Percentiles rank a stretch among this genome's conserved stretches.
Conservation (phyloP, 2,888 invertebrate species). For the Girardia tigrina region DNA sequence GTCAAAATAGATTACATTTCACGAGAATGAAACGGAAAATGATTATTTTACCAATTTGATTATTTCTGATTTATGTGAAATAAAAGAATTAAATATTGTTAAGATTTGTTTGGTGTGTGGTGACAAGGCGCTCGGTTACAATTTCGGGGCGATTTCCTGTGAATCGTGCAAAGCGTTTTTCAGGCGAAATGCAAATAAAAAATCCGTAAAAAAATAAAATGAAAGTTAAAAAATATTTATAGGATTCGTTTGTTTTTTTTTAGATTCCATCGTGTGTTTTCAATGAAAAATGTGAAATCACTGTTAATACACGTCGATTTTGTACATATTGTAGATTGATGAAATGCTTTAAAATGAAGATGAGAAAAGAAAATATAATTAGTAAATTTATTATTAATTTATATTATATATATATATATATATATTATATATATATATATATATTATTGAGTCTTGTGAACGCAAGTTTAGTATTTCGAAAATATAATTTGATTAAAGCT, state of each 20-base stretch:
- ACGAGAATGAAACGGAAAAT: not conserved
- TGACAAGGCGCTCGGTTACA: constrained; percentile 78
- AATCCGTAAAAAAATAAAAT: constrained; percentile 57
- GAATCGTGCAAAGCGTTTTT: constrained; percentile 96
- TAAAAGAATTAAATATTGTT: constrained; percentile 9
- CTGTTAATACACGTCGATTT: constrained; percentile 29
- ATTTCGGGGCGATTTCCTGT: constrained; percentile 84
- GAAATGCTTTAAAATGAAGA: constrained; percentile 29
- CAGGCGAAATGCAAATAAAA: constrained; percentile 74
- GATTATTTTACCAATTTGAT: not conserved
- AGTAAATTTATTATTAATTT: constrained; percentile 25
- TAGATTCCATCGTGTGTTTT: constrained; percentile 28
- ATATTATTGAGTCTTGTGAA: too few species aligned
- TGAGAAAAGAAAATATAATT: constrained; percentile 32
- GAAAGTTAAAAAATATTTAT: too few species aligned
- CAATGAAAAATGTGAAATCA: constrained; percentile 3
- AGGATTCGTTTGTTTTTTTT: not conserved
- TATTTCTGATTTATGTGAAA: constrained; percentile 7
- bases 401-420: too few species aligned
- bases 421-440: too few species aligned
- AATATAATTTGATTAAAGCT: too few species aligned
- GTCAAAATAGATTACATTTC: not conserved
- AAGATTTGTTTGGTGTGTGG: constrained; percentile 72
- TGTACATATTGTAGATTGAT: constrained; percentile 33
- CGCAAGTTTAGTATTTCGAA: too few species aligned